Evolutionary conservation across 2,113 vertebrate genomes (phyloP).

Genomic region (Catharus minimus): DNA sequence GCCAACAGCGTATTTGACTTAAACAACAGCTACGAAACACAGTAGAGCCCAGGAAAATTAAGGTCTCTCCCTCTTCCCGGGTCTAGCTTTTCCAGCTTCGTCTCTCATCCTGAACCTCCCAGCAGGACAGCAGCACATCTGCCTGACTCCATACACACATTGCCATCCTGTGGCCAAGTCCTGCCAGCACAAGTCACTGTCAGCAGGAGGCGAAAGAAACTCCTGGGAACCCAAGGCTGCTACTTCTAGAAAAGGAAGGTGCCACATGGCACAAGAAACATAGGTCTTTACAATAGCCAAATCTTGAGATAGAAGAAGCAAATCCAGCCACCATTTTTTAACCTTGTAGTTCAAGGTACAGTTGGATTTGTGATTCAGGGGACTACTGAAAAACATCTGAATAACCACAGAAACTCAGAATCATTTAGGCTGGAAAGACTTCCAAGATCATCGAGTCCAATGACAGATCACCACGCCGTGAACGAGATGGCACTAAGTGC

Average conservation of each 20-base stretch:
- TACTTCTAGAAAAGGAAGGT: neutral
- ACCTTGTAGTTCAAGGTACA: neutral
- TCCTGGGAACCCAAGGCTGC: neutral
- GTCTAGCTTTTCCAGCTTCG: neutral
- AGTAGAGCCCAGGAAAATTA: neutral
- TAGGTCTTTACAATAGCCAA: accelerated
- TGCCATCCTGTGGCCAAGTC: slow-evolving; percentile 37
- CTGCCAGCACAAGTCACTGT: neutral
- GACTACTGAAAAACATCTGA: neutral
- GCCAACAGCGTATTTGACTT: neutral
- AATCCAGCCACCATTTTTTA: neutral
- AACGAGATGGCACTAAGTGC: accelerated
- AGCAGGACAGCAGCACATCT: neutral
- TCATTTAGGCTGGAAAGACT: neutral
- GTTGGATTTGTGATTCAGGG: neutral
- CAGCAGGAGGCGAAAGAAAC: neutral
- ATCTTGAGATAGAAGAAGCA: neutral
- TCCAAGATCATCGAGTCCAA: neutral
- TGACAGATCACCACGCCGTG: accelerated
- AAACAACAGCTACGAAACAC: neutral
- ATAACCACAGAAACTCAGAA: neutral
- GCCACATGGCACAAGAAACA: neutral
- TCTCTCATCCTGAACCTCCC: neutral
- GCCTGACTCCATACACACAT: neutral
- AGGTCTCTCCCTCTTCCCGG: neutral